Evolutionary conservation across 2,113 vertebrate genomes (phyloP).

Genomic region (Otolemur garnettii): DNA sequence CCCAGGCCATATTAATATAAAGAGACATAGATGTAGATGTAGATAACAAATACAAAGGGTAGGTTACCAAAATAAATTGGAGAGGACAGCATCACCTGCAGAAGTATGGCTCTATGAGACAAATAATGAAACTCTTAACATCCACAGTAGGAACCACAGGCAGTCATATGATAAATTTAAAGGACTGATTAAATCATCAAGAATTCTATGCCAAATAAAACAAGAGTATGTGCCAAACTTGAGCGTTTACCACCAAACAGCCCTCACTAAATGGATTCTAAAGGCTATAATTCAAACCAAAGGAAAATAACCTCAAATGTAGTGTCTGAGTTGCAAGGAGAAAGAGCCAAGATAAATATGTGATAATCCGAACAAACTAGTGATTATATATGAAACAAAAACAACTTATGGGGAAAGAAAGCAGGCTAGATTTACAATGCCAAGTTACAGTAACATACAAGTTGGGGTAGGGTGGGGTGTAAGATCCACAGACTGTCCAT

Average conservation of each 20-base stretch:
- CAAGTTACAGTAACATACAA: background rate
- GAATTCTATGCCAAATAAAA: background rate
- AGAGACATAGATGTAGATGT: background rate
- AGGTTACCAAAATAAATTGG: too few species aligned
- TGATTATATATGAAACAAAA: background rate
- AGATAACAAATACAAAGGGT: background rate
- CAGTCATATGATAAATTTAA: background rate
- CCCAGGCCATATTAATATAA: background rate
- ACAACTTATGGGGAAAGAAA: background rate
- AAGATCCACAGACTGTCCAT: background rate
- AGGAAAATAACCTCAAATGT: background rate
- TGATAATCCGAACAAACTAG: background rate
- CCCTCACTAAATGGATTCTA: background rate
- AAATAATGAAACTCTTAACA: background rate
- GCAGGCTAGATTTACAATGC: conserved; percentile 14
- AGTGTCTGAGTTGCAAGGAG: background rate
- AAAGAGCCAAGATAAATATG: background rate
- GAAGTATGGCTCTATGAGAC: background rate
- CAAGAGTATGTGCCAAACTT: background rate
- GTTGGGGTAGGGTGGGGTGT: background rate
- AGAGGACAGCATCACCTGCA: background rate
- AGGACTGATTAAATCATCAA: background rate
- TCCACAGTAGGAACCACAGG: background rate
- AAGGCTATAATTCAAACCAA: background rate
- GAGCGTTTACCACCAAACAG: background rate